Conservation (phyloP, 1,140 invertebrate genomes). For the Drosophila repletoides region DNA sequence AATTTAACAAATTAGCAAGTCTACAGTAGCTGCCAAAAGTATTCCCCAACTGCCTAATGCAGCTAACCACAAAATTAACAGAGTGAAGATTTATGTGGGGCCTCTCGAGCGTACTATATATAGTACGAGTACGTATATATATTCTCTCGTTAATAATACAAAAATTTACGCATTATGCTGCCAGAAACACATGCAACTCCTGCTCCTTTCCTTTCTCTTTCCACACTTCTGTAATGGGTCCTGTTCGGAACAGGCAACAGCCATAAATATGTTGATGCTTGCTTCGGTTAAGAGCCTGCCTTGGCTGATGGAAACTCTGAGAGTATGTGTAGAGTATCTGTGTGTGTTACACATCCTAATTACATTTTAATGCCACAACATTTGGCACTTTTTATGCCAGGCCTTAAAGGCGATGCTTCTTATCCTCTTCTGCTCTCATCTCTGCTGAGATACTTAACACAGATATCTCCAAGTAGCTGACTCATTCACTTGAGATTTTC, state of each 20-base stretch:
- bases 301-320: not conserved
- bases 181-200: conserved; percentile 12
- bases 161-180: conserved; percentile 33
- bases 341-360: conserved; percentile 29
- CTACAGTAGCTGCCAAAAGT: not conserved
- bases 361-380: conserved; percentile 39
- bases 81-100: conserved; percentile 21
- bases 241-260: conserved; percentile 18
- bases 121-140: too few relatives aligned
- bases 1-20: conserved; percentile 31
- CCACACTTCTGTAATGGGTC: not conserved
- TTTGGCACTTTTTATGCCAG: conserved; percentile 17
- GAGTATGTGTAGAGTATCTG: not conserved
- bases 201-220: not conserved
- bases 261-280: conserved; percentile 37
- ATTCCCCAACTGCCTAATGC: not conserved
- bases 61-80: conserved; percentile 7
- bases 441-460: not conserved
- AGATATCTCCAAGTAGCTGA: not conserved
- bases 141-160: conserved; percentile 35
- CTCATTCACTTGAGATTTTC: not conserved
- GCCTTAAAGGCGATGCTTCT: not conserved
- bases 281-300: conserved; percentile 4
- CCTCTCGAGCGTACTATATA: conserved; percentile 23
- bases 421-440: not conserved